Conservation (phyloP, 2,888 invertebrate genomes). For the Lobophora halterata region DNA sequence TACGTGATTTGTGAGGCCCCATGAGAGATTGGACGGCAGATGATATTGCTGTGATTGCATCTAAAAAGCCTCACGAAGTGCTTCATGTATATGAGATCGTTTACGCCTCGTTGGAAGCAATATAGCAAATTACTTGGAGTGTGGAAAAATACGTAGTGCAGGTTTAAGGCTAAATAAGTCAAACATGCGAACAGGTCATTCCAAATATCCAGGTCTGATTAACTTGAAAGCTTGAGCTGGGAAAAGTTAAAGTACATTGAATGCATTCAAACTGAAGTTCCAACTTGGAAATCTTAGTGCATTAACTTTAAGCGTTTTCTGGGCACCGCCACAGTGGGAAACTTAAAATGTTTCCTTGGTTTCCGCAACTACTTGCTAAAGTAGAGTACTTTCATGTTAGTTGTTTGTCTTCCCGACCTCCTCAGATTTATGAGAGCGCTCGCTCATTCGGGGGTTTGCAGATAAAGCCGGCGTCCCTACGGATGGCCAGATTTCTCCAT, state of each 20-base stretch:
- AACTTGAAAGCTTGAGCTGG: too few species aligned
- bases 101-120: slow-evolving; percentile 3
- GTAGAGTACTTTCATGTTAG: slow-evolving; percentile 37
- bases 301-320: too few species aligned
- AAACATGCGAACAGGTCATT: too few species aligned
- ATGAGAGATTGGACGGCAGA: slow-evolving; percentile 21
- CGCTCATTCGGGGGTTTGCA: slow-evolving; percentile 34
- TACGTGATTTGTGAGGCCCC: slow-evolving; percentile 18
- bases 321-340: too few species aligned
- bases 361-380: too few species aligned
- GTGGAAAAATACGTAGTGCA: slow-evolving; percentile 2
- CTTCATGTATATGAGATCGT: slow-evolving; percentile 11
- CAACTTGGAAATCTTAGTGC: too few species aligned
- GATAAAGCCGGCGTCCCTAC: slow-evolving; percentile 28
- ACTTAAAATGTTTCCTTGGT: too few species aligned
- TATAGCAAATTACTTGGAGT: background rate
- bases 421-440: slow-evolving; percentile 30
- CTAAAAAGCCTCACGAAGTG: too few species aligned
- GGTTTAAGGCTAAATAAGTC: too few species aligned
- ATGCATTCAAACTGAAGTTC: too few species aligned
- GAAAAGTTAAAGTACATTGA: too few species aligned
- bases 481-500: slow-evolving; percentile 5
- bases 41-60: slow-evolving; percentile 7
- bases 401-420: slow-evolving; percentile 26
- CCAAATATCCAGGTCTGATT: too few species aligned